These are phyloP conservation scores for Channallabes apus DNA, from an alignment of 2,797 vertebrate species.

Conservation along the genomic window DNA sequence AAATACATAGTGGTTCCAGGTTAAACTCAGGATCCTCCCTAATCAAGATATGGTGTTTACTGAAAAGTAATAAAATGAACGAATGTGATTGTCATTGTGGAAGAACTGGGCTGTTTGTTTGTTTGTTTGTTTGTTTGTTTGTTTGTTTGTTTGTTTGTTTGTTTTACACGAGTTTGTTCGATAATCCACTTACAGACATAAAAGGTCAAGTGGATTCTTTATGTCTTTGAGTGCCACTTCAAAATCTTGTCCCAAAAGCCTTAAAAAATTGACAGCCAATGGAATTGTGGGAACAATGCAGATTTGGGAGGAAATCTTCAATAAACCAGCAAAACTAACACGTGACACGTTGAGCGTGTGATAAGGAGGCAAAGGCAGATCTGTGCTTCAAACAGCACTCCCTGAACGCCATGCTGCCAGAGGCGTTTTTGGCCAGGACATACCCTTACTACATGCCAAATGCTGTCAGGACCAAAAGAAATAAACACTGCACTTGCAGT, in stretches of 20 bases:
- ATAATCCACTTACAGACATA: conserved; percentile 34
- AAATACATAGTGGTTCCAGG: background rate
- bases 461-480: conserved; percentile 58
- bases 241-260: conserved; percentile 46
- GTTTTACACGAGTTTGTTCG: background rate
- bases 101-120: background rate
- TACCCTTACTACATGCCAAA: conserved; percentile 58
- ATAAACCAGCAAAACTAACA: conserved; percentile 57
- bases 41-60: background rate
- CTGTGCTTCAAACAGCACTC: conserved; percentile 54
- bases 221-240: conserved; percentile 48
- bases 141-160: background rate
- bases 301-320: conserved; percentile 58
- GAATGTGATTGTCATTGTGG: background rate
- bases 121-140: background rate
- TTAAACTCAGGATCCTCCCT: background rate
- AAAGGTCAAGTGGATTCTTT: conserved; percentile 47
- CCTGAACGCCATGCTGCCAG: conserved; percentile 56
- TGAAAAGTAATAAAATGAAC: background rate
- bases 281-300: conserved; percentile 46
- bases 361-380: conserved; percentile 58
- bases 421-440: conserved; percentile 45
- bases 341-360: conserved; percentile 52
- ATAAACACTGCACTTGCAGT: conserved; percentile 51
- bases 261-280: conserved; percentile 41